These are phyloP conservation scores for Neofelis nebulosa DNA, from an alignment of 2,113 vertebrate genomes.

Conservation along the genomic window DNA sequence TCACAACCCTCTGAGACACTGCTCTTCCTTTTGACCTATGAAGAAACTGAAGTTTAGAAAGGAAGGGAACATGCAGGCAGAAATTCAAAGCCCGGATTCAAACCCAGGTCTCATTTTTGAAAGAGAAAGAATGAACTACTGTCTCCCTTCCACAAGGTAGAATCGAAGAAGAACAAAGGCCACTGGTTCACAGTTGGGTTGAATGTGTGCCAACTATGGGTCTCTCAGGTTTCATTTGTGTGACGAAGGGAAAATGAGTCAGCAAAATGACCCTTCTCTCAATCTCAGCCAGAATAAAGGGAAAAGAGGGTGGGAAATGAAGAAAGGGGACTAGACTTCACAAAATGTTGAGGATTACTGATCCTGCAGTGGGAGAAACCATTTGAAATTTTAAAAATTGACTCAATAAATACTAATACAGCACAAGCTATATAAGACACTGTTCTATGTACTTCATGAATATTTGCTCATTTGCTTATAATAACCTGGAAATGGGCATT, in stretches of 20 bases:
- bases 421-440: background rate
- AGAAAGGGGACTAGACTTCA: background rate
- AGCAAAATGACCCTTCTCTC: background rate
- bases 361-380: background rate
- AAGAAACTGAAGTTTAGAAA: constrained; percentile 20
- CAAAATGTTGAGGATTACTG: background rate
- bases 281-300: background rate
- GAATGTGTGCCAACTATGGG: background rate
- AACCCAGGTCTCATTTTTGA: background rate
- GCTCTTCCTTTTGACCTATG: background rate
- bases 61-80: background rate
- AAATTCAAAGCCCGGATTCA: background rate
- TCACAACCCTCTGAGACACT: background rate
- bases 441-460: background rate
- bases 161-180: background rate
- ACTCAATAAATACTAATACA: background rate
- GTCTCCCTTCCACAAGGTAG: background rate
- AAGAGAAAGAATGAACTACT: background rate
- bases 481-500: background rate
- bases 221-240: background rate
- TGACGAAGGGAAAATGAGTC: background rate
- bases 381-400: background rate
- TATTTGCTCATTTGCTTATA: background rate
- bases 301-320: background rate
- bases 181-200: background rate